These are phyloP conservation scores for Strix uralensis DNA, from an alignment of 2,113 vertebrate genomes.

Conservation along the genomic window DNA sequence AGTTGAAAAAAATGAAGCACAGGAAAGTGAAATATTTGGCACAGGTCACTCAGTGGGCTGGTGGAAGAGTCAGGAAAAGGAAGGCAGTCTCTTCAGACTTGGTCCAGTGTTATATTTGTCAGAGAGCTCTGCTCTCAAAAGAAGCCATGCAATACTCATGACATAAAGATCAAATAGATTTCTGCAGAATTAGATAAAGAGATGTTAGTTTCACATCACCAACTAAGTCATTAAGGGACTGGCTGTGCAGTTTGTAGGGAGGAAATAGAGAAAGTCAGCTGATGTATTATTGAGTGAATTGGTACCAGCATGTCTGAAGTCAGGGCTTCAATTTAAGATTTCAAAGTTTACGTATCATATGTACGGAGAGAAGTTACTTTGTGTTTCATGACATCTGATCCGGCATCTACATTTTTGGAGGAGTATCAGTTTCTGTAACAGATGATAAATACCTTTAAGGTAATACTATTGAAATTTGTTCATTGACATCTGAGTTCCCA, in stretches of 20 bases:
- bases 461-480: not conserved
- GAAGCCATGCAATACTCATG: not conserved
- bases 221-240: not conserved
- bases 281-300: not conserved
- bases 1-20: not conserved
- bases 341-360: not conserved
- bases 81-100: not conserved
- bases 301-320: constrained; percentile 3
- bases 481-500: not conserved
- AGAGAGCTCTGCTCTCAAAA: not conserved
- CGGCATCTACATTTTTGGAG: not conserved
- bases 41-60: not conserved
- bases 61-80: not conserved
- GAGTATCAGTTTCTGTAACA: not conserved
- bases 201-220: not conserved
- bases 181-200: not conserved
- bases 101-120: not conserved
- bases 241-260: not conserved
- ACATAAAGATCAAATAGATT: not conserved
- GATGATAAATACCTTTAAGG: not conserved
- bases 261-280: constrained; percentile 1
- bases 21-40: not conserved
- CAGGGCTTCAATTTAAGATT: not conserved
- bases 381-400: not conserved
- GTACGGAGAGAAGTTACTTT: not conserved